Evolutionary conservation across 2,888 invertebrate genomes (phyloP).

Genomic region (Cheilosia vernalis): DNA sequence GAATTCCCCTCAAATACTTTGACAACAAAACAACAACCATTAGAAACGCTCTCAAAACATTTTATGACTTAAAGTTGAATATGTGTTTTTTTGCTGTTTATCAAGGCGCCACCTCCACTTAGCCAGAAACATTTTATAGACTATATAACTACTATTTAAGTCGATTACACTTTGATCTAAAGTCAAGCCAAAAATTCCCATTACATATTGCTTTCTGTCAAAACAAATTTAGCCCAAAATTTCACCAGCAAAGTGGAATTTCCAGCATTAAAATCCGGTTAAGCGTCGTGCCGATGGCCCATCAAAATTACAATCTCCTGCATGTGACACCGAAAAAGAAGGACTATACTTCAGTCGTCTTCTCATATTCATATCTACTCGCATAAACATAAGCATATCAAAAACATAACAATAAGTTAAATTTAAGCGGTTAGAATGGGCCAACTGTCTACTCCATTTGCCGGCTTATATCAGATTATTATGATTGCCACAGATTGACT

Average conservation of each 20-base stretch:
- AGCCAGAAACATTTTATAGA: background rate
- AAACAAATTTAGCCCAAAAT: background rate
- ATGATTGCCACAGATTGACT: constrained; percentile 37
- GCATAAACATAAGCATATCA: too few relatives aligned
- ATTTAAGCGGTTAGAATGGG: constrained; percentile 20
- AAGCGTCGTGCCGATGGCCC: background rate
- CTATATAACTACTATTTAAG: background rate
- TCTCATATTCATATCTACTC: background rate
- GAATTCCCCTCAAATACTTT: background rate
- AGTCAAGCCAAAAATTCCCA: background rate
- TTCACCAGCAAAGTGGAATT: constrained; percentile 27
- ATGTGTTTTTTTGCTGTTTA: background rate
- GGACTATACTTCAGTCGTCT: background rate
- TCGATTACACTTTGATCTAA: constrained; percentile 22
- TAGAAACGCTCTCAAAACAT: background rate
- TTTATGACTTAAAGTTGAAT: background rate
- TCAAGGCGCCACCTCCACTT: background rate
- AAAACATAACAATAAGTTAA: background rate
- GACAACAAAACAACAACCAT: background rate
- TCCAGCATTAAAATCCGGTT: constrained; percentile 37
- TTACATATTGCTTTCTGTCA: background rate
- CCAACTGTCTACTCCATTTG: constrained; percentile 22
- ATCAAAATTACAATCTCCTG: constrained; percentile 13
- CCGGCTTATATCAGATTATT: constrained; percentile 53
- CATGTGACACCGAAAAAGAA: constrained; percentile 2